Evolutionary conservation across 2,888 invertebrate genomes (phyloP).

Genomic region (Rugalucina vietnamica): DNA sequence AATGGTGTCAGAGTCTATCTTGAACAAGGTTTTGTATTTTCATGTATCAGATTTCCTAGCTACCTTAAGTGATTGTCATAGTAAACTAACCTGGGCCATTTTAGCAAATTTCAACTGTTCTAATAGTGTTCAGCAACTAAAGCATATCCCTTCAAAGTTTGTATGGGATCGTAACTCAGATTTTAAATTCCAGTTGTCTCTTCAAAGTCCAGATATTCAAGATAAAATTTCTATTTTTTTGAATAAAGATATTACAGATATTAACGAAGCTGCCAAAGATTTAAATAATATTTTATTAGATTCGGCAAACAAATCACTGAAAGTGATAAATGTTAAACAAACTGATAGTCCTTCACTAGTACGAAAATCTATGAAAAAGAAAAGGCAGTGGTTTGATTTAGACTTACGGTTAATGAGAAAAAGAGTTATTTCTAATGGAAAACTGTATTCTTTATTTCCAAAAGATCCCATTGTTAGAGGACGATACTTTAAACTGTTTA

Average conservation of each 20-base stretch:
- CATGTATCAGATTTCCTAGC: not conserved
- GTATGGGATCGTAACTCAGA: not conserved
- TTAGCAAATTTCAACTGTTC: not conserved
- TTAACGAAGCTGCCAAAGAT: not conserved
- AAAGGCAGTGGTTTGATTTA: not conserved
- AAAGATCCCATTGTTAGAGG: not conserved
- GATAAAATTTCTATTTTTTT: not conserved
- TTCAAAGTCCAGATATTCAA: not conserved
- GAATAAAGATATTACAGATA: not conserved
- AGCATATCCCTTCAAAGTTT: not conserved
- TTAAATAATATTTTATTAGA: not conserved
- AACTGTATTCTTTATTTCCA: not conserved
- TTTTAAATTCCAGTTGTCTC: not conserved
- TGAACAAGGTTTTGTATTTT: not conserved
- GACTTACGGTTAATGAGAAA: not conserved
- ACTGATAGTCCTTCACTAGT: too few relatives aligned
- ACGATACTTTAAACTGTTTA: not conserved
- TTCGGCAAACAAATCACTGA: not conserved
- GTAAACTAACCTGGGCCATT: not conserved
- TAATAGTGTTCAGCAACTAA: not conserved
- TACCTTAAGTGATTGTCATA: not conserved
- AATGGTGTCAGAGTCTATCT: constrained; percentile 13
- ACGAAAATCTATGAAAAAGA: too few relatives aligned
- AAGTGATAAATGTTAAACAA: not conserved
- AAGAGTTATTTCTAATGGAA: not conserved